Percentiles rank a stretch among this genome's conserved stretches.
Evolutionary conservation across 2,797 vertebrate genomes (phyloP).

Genomic region (Echeneis naucrates): DNA sequence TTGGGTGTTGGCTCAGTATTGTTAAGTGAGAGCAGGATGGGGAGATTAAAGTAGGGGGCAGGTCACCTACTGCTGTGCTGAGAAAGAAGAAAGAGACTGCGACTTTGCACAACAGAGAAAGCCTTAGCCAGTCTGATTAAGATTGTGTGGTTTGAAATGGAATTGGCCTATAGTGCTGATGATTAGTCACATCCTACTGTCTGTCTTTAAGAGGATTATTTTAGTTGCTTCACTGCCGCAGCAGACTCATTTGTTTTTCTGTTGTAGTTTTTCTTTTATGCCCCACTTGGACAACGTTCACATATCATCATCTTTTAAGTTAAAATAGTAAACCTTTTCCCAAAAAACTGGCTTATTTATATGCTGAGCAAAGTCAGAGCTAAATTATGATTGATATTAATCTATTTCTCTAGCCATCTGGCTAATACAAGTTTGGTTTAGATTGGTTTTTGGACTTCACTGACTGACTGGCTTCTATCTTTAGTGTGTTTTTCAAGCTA

Average conservation of each 20-base stretch:
- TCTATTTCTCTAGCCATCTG: neutral
- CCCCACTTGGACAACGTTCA: neutral
- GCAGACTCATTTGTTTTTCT: slow-evolving; percentile 4
- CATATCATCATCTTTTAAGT: neutral
- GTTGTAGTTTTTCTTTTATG: neutral
- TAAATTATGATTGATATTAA: neutral
- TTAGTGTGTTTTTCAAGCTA: neutral
- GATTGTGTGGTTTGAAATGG: slow-evolving; percentile 19
- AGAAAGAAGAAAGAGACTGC: slow-evolving; percentile 6
- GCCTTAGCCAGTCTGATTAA: slow-evolving; percentile 15
- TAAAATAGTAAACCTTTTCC: neutral
- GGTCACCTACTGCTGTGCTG: slow-evolving; percentile 27
- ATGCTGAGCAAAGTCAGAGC: neutral
- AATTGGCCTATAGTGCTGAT: slow-evolving; percentile 21
- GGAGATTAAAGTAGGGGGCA: slow-evolving; percentile 30
- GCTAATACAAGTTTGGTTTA: neutral
- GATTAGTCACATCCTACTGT: slow-evolving; percentile 29
- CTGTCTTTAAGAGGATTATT: slow-evolving; percentile 4
- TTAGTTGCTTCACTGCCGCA: slow-evolving; percentile 5
- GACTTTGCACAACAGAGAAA: neutral
- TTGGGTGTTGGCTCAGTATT: slow-evolving; percentile 43
- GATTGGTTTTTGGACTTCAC: neutral
- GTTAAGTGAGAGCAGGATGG: slow-evolving; percentile 42
- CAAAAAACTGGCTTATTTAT: neutral
- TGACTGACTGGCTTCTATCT: neutral